Percentiles rank a stretch among this genome's conserved stretches.
phyloP scores from a whole-genome alignment of 2,888 invertebrate genomes.

The Rhynchonema sp. region DNA sequence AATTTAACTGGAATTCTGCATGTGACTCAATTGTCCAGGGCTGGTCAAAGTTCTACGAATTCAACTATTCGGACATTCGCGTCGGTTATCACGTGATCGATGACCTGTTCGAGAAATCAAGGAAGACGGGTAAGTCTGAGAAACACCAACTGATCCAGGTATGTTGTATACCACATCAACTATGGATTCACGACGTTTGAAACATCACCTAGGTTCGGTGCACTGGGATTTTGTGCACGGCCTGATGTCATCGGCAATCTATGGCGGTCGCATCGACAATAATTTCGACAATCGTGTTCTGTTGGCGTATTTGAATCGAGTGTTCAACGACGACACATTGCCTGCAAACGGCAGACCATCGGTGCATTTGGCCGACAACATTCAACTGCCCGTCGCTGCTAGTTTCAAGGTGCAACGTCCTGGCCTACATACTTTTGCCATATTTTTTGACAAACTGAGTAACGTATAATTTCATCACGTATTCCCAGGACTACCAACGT shows the following conservation, averaged over 20 bases:
- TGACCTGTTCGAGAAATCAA: constrained; percentile 26
- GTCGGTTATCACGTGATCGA: constrained; percentile 49
- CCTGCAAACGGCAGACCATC: constrained; percentile 4
- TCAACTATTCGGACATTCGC: constrained; percentile 56
- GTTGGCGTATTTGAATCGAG: constrained; percentile 42
- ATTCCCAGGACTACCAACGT: too few relatives aligned
- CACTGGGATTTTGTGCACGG: constrained; percentile 59
- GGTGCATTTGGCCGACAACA: constrained; percentile 33
- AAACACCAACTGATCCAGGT: too few relatives aligned
- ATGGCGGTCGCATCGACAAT: constrained; percentile 67
- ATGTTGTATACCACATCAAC: too few relatives aligned
- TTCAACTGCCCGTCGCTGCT: constrained; percentile 39
- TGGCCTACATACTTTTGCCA: too few relatives aligned
- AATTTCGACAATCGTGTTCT: constrained; percentile 49
- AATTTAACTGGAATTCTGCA: too few relatives aligned
- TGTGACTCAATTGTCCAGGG: too few relatives aligned
- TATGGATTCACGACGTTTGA: too few relatives aligned
- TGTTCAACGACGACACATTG: constrained; percentile 29
- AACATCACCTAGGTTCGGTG: too few relatives aligned
- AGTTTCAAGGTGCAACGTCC: constrained; percentile 33
- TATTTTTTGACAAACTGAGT: too few relatives aligned
- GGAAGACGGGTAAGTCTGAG: neutral
- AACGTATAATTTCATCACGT: too few relatives aligned
- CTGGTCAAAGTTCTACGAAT: constrained; percentile 73
- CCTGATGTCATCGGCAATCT: constrained; percentile 55